These are phyloP conservation scores for Panthera tigris DNA, from an alignment of 2,113 vertebrate species.

Conservation along the genomic window DNA sequence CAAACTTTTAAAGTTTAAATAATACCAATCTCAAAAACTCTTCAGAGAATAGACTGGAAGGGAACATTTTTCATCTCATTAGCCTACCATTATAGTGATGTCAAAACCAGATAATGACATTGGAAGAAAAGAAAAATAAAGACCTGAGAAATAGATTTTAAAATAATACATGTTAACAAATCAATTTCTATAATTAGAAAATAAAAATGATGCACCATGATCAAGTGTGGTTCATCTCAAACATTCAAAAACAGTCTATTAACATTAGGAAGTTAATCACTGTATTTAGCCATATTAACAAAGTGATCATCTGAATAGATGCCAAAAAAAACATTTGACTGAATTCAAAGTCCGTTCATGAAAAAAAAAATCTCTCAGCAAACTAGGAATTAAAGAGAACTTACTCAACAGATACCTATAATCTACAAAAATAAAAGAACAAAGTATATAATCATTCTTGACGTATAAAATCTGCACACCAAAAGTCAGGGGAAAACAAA, in stretches of 20 bases:
- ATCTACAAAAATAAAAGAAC: not conserved
- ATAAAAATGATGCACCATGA: not conserved
- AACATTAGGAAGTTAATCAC: not conserved
- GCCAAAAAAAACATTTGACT: not conserved
- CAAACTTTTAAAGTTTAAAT: not conserved
- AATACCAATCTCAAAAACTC: not conserved
- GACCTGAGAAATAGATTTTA: not conserved
- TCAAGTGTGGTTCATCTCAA: not conserved
- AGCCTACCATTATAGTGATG: not conserved
- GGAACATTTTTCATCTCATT: not conserved
- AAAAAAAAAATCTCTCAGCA: not conserved
- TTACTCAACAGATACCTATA: not conserved
- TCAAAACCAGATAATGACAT: not conserved
- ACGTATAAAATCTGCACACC: not conserved
- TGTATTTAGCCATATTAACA: not conserved
- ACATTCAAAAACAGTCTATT: not conserved
- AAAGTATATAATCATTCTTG: not conserved
- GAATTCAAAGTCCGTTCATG: not conserved
- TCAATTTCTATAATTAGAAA: not conserved
- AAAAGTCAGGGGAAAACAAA: not conserved
- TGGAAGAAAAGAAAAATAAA: not conserved
- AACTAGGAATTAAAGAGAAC: not conserved
- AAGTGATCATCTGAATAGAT: not conserved
- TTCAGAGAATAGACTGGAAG: not conserved
- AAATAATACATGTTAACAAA: not conserved